Evolutionary conservation across 2,797 vertebrate species (phyloP).

Genomic region (Sebastes glaucus): DNA sequence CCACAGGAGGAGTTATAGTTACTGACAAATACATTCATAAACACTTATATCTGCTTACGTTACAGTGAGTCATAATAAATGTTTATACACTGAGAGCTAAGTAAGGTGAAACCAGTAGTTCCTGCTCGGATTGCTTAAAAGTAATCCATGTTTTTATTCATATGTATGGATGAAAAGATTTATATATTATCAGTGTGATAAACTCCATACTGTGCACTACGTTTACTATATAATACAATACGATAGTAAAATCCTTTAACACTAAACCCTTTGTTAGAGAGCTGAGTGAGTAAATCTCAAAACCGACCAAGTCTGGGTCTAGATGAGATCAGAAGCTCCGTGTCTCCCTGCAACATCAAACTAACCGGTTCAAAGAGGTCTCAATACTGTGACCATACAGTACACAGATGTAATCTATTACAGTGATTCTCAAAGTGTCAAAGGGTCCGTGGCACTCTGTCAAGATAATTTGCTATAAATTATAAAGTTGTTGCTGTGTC

Average conservation of each 20-base stretch:
- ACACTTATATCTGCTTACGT: neutral
- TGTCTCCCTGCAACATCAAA: neutral
- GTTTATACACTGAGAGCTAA: neutral
- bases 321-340: neutral
- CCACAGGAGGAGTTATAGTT: neutral
- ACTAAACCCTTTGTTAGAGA: neutral
- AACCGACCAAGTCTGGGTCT: neutral
- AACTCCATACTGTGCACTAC: neutral
- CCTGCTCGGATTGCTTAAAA: neutral
- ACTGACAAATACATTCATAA: neutral
- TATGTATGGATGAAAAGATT: neutral
- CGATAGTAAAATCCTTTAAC: neutral
- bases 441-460: no score
- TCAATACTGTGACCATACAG: no score
- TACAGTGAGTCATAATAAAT: neutral
- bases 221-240: neutral
- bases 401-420: neutral
- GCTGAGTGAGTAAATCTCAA: neutral
- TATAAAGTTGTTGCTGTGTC: no score
- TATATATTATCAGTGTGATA: neutral
- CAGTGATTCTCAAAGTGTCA: no score
- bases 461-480: no score
- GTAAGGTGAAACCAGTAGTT: no score
- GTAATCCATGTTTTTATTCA: neutral
- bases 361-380: neutral